These are phyloP conservation scores for Pseudonaja textilis DNA, from an alignment of 2,113 vertebrate genomes.

Conservation along the genomic window DNA sequence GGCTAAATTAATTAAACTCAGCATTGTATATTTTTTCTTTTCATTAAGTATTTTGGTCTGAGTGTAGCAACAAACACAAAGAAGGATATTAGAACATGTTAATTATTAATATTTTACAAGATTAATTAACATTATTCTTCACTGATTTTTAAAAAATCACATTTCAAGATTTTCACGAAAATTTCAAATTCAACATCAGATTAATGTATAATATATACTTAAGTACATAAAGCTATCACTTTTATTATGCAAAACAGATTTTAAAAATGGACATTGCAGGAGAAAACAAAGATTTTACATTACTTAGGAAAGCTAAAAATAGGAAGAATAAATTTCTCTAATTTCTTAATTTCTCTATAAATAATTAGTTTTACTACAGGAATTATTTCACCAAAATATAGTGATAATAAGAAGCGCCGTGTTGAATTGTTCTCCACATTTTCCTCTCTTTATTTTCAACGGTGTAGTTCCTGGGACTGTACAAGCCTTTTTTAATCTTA, in stretches of 20 bases:
- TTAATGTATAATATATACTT: background rate
- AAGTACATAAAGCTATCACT: background rate
- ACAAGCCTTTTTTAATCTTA: slow-evolving; percentile 87
- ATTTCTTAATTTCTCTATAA: slow-evolving; percentile 52
- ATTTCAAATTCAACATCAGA: background rate
- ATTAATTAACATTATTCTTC: slow-evolving; percentile 52
- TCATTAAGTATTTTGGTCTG: slow-evolving; percentile 95
- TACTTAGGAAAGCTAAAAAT: background rate
- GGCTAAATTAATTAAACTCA: slow-evolving; percentile 99
- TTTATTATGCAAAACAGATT: background rate
- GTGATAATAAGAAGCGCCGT: slow-evolving; percentile 48
- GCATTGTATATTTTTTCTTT: slow-evolving; percentile 96
- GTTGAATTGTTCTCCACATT: slow-evolving; percentile 67
- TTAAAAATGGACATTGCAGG: background rate
- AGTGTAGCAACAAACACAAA: slow-evolving; percentile 76
- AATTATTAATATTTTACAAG: slow-evolving; percentile 43
- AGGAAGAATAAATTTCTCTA: slow-evolving; percentile 36
- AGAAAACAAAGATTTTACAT: slow-evolving; percentile 45
- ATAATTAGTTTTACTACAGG: slow-evolving; percentile 64
- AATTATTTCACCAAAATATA: slow-evolving; percentile 58
- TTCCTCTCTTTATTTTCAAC: slow-evolving; percentile 64
- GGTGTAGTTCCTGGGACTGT: slow-evolving; percentile 70
- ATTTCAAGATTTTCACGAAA: slow-evolving; percentile 24
- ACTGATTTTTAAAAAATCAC: slow-evolving; percentile 45
- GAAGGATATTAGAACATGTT: slow-evolving; percentile 65